Conservation (phyloP, 2,113 vertebrate genomes). For the Corythoichthys intestinalis region DNA sequence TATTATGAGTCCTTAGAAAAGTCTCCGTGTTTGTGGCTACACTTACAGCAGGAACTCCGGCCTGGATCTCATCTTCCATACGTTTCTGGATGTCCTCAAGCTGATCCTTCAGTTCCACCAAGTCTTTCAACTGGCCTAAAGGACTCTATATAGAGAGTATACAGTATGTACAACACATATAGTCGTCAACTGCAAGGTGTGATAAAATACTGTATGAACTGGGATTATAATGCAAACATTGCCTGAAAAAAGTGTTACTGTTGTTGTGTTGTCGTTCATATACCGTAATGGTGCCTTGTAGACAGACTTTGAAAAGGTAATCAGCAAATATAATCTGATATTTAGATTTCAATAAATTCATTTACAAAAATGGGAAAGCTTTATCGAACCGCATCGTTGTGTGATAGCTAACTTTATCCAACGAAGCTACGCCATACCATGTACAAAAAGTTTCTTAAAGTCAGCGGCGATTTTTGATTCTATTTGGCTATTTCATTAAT, state of each 20-base stretch:
- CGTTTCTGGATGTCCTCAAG: conserved; percentile 83
- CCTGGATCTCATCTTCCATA: conserved; percentile 85
- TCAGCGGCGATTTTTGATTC: not conserved
- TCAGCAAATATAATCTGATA: not conserved
- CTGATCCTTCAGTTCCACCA: conserved; percentile 86
- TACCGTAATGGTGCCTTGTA: not conserved
- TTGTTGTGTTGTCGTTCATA: not conserved
- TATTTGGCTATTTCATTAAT: not conserved
- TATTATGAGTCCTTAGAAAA: not conserved
- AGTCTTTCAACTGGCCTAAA: conserved; percentile 82
- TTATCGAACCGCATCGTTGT: not conserved
- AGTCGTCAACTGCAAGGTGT: not conserved
- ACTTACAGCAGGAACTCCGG: conserved; percentile 76
- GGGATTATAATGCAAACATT: not conserved
- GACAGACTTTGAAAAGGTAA: not conserved
- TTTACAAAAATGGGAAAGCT: not conserved
- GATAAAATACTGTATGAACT: not conserved
- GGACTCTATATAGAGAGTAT: conserved; percentile 70
- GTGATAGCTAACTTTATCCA: not conserved
- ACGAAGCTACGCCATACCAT: not conserved
- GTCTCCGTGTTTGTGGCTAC: not conserved
- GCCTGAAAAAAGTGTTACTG: not conserved
- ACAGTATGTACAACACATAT: not conserved
- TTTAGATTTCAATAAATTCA: not conserved
- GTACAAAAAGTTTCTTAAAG: not conserved